Evolutionary conservation across 1,140 invertebrate species (phyloP), one percentile per base, ranked within the genome.

Genomic region (Hypsibius dujardini): DNA sequence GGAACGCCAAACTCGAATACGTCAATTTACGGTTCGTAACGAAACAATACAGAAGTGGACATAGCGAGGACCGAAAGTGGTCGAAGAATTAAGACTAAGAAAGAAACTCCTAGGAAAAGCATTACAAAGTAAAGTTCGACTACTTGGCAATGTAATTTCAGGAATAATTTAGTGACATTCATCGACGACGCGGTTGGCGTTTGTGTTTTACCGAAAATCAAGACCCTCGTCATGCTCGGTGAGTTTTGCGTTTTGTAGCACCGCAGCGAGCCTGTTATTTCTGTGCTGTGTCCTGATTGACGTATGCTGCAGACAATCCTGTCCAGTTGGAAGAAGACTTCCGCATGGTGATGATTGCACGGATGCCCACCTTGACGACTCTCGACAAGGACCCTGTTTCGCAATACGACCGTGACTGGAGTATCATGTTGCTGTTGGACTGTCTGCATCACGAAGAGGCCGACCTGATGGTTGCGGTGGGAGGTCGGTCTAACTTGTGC

Each of bases 21-120:
- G 50, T 56, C n/a, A 56, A 56, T 56, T 56, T 56, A n/a, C 50
- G 50, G 50, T 56, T n/a, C n/a, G n/a, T n/a, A n/a, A n/a, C n/a
- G n/a, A n/a, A n/a, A n/a, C n/a, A n/a, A n/a, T n/a, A n/a, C n/a
- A n/a, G n/a, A n/a, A n/a, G n/a, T n/a, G n/a, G n/a, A n/a, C n/a
- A n/a, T n/a, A n/a, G n/a, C n/a, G n/a, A n/a, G n/a, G n/a, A n/a
- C n/a, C n/a, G n/a, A n/a, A n/a, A n/a, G n/a, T n/a, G n/a, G n/a
- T n/a, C n/a, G n/a, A n/a, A n/a, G n/a, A n/a, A n/a, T n/a, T n/a
- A n/a, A n/a, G n/a, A n/a, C n/a, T n/a, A n/a, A n/a, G n/a, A n/a
- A n/a, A n/a, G n/a, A n/a, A n/a, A n/a, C n/a, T n/a, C n/a, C n/a
- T n/a, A n/a, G n/a, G n/a, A n/a, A n/a, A n/a, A n/a, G n/a, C n/a